Conservation (phyloP, 2,888 invertebrate species). For the Beris morrisii region DNA sequence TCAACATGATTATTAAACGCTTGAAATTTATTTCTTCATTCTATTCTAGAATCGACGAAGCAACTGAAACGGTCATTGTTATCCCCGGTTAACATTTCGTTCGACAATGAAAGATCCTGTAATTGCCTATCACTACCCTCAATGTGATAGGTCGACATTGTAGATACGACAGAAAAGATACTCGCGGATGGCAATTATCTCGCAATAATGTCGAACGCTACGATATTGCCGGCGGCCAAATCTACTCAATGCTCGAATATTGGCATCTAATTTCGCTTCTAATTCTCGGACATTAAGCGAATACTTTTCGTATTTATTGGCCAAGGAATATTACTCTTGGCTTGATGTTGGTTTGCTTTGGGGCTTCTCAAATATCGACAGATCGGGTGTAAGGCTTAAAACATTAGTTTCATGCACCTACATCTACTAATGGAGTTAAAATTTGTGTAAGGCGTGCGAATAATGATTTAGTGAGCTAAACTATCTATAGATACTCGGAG, state of each 20-base stretch:
- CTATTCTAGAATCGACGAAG: too few species aligned
- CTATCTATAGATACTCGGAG: too few species aligned
- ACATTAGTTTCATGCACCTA: too few species aligned
- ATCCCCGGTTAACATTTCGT: too few species aligned
- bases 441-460: too few species aligned
- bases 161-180: conserved; percentile 19
- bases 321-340: too few species aligned
- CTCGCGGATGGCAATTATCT: conserved; percentile 36
- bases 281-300: conserved; percentile 32
- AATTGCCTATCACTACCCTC: conserved; percentile 15
- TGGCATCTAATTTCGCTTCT: conserved; percentile 37
- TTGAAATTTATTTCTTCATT: too few species aligned
- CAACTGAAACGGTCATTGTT: too few species aligned
- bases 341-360: not conserved
- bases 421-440: too few species aligned
- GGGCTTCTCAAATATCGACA: conserved; percentile 8
- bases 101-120: conserved; percentile 1
- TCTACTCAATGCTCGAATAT: conserved; percentile 14
- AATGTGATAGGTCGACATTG: conserved; percentile 3
- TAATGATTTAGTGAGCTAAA: too few species aligned
- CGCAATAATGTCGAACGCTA: conserved; percentile 32
- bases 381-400: too few species aligned
- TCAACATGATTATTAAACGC: too few species aligned
- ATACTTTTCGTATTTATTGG: conserved; percentile 28
- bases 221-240: conserved; percentile 25